A percentile compares a stretch with the other conserved stretches of the same genome.
These are phyloP conservation scores for Orthonevra nobilis DNA, from an alignment of 2,888 invertebrate genomes.

Conservation along the genomic window DNA sequence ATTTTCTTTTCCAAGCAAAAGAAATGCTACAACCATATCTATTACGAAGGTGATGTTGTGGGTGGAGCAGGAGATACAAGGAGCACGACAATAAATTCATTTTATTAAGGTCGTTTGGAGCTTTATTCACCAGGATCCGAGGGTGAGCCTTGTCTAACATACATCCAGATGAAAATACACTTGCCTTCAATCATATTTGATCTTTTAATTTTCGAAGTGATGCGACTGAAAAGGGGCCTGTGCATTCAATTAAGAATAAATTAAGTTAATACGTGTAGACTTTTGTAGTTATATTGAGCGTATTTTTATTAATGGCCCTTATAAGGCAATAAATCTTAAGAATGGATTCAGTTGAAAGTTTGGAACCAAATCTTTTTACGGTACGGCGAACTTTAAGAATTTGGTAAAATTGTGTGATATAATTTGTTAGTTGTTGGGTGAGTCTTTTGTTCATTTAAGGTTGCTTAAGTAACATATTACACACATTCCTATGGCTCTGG, in stretches of 20 bases:
- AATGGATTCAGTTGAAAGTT: no score
- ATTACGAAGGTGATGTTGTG: slow-evolving; percentile 1
- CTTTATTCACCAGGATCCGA: background rate
- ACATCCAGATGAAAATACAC: slow-evolving; percentile 4
- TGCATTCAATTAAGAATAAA: slow-evolving; percentile 43
- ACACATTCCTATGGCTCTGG: no score
- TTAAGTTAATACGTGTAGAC: no score
- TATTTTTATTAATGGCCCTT: no score
- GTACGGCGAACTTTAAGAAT: no score
- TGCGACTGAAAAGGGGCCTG: background rate
- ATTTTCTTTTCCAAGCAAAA: background rate
- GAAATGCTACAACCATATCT: slow-evolving; percentile 2
- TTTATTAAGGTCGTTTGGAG: slow-evolving; percentile 35
- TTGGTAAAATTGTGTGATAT: no score
- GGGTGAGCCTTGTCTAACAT: background rate
- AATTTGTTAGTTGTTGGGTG: no score
- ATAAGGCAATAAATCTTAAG: no score
- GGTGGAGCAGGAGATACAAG: background rate
- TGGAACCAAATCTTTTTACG: no score
- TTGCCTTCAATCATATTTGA: slow-evolving; percentile 41
- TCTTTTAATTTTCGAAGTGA: slow-evolving; percentile 28
- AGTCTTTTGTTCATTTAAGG: no score
- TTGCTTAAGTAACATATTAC: no score
- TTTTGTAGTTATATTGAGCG: no score
- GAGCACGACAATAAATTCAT: slow-evolving; percentile 13